Conservation (phyloP, 1,140 invertebrate genomes). For the Araneus ventricosus region DNA sequence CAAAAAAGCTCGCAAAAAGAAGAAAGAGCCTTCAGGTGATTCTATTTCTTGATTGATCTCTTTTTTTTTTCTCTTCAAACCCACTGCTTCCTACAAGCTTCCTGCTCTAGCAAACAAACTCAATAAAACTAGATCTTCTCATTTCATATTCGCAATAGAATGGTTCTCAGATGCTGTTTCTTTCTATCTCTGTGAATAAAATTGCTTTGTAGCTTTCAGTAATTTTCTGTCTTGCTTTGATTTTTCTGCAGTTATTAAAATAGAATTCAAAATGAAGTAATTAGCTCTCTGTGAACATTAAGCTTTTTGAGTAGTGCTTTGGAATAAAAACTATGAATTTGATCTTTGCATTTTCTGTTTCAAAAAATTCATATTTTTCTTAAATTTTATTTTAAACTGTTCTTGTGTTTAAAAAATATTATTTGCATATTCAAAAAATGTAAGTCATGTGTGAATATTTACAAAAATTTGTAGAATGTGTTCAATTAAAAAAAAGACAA, state of each 20-base stretch:
- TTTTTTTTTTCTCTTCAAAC: neutral
- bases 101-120: neutral
- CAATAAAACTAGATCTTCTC: neutral
- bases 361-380: too few relatives aligned
- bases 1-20: conserved; percentile 77
- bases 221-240: neutral
- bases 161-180: neutral
- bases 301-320: too few relatives aligned
- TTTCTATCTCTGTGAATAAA: neutral
- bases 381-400: too few relatives aligned
- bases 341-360: too few relatives aligned
- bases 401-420: too few relatives aligned
- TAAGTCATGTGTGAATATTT: too few relatives aligned
- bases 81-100: neutral
- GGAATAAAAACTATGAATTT: too few relatives aligned
- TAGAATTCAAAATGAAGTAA: neutral
- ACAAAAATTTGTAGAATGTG: too few relatives aligned
- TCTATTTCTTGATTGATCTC: conserved; percentile 34
- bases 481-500: too few relatives aligned
- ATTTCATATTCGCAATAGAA: neutral
- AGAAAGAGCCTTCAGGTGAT: conserved; percentile 75
- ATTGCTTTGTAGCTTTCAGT: neutral
- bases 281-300: too few relatives aligned
- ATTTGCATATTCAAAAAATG: too few relatives aligned
- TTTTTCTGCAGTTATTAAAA: neutral